These are phyloP conservation scores for Liodrosophila aerea DNA, from an alignment of 2,888 invertebrate species.

Conservation along the genomic window DNA sequence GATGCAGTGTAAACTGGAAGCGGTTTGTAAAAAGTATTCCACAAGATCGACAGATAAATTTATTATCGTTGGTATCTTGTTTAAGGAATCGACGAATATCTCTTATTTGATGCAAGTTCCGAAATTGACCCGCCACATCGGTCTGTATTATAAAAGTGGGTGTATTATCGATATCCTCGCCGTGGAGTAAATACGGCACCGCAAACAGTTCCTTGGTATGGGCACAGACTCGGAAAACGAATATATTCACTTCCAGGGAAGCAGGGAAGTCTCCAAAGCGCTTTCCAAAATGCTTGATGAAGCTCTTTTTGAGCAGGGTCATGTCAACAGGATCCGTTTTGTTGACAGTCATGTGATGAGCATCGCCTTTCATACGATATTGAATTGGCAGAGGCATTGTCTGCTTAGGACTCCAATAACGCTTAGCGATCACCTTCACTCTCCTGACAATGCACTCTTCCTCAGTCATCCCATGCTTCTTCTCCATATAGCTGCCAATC, in stretches of 20 bases:
- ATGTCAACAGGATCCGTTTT: constrained; percentile 10
- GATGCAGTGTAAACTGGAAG: constrained; percentile 47
- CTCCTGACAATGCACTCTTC: constrained; percentile 53
- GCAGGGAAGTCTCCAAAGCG: constrained; percentile 31
- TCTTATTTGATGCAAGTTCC: constrained; percentile 45
- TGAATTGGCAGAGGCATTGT: constrained; percentile 44
- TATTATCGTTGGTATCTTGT: constrained; percentile 29
- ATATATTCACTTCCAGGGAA: constrained; percentile 48
- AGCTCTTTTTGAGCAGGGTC: constrained; percentile 29
- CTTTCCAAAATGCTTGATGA: constrained; percentile 15
- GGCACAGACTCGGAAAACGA: constrained; percentile 55
- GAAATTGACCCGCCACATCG: constrained; percentile 52
- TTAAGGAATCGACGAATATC: constrained; percentile 49
- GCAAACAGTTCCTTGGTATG: constrained; percentile 55
- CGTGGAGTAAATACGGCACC: constrained; percentile 55
- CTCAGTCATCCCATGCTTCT: constrained; percentile 22
- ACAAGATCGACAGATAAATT: constrained; percentile 47
- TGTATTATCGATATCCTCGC: constrained; percentile 35
- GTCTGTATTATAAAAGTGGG: constrained; percentile 60
- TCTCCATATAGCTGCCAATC: constrained; percentile 50
- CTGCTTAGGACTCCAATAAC: constrained; percentile 17
- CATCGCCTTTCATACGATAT: constrained; percentile 47
- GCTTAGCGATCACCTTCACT: constrained; percentile 50
- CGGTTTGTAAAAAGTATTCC: constrained; percentile 40
- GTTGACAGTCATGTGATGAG: not conserved